Base-by-base conservation (phyloP, 2,888 invertebrate genomes). In the Scelioninae gen. 2 region DNA sequence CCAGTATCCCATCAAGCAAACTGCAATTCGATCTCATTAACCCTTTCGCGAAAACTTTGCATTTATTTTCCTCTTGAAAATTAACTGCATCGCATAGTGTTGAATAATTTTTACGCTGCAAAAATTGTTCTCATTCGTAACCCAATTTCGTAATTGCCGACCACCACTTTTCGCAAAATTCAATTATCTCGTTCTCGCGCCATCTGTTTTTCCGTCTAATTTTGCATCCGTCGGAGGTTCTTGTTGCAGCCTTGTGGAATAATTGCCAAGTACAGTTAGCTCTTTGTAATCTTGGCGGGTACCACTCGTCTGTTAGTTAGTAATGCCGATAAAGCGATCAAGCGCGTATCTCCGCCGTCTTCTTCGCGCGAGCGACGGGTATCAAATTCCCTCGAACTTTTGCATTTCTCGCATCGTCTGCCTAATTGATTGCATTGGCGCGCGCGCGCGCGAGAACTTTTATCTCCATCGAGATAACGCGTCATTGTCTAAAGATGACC, bases 181-280 rank as follows among this genome's bases (percentile, higher is more conserved):
- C 65, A 65, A 55, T 65, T 65, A 65, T 55, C 48, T 18, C 31
- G 31, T 48, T 65, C 55, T 65, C 65, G 55, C 65, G 48, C 65
- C 45, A 37, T 55, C 46, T 39, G 55, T 65, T 65, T 48, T 57
- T 57, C 65, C 55, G 31, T 65, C 65, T 65, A 55, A 31, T 22
- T 65, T 65, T 55, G 41, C 39, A 39, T 65, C 46, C 55, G 65
- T 48, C 65, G n/a, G n/a, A 65, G 57, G 18, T 55, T 46, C 48
- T 61, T 9, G 46, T 16, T 43, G 50, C 33, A 70, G 50, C 63
- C 69, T 61, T 50, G 67, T 58, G 46, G 68, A 69, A 63, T 70
- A 70, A 70, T 70, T 63, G 50, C 43, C 31, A 63, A 55, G 70
- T 48, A 70, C 63, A 70, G 70, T 70, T 70, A 70, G 50, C 39